Percentiles rank a stretch among this genome's conserved stretches.
phyloP scores from a whole-genome alignment of 1,140 invertebrate genomes.

The Lordiphosa mommai region DNA sequence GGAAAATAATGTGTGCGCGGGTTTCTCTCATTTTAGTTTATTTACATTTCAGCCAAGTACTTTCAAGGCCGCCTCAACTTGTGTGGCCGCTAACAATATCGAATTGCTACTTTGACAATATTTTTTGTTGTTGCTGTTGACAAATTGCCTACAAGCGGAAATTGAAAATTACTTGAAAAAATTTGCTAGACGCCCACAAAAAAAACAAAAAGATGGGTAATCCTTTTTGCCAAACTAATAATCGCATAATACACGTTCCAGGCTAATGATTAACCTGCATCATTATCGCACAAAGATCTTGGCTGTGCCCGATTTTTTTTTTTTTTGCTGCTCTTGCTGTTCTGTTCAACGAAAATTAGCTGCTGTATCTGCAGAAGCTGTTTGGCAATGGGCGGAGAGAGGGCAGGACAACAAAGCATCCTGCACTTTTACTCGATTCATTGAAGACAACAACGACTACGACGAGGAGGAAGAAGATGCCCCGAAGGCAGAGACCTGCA shows the following conservation, averaged over 20 bases:
- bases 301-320: conserved; percentile 6
- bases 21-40: conserved; percentile 4
- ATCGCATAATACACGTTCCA: conserved; percentile 78
- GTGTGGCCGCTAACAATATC: conserved; percentile 30
- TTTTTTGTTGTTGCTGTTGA: conserved; percentile 46
- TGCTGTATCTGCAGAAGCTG: conserved; percentile 78
- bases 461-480: conserved; percentile 29
- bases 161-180: conserved; percentile 73
- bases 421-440: conserved; percentile 74
- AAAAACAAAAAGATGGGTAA: conserved; percentile 21
- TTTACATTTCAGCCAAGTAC: conserved; percentile 10
- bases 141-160: conserved; percentile 69
- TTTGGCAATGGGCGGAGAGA: conserved; percentile 39
- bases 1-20: conserved; percentile 3
- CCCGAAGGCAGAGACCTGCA: conserved; percentile 52
- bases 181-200: conserved; percentile 54
- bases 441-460: conserved; percentile 44
- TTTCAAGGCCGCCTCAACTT: conserved; percentile 13
- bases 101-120: conserved; percentile 41
- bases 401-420: conserved; percentile 57
- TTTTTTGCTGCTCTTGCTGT: neutral
- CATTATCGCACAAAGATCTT: conserved; percentile 74
- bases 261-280: conserved; percentile 77
- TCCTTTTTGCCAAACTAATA: conserved; percentile 61
- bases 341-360: conserved; percentile 65